Conservation (phyloP, 2,888 invertebrate genomes). For the Alcis repandata region DNA sequence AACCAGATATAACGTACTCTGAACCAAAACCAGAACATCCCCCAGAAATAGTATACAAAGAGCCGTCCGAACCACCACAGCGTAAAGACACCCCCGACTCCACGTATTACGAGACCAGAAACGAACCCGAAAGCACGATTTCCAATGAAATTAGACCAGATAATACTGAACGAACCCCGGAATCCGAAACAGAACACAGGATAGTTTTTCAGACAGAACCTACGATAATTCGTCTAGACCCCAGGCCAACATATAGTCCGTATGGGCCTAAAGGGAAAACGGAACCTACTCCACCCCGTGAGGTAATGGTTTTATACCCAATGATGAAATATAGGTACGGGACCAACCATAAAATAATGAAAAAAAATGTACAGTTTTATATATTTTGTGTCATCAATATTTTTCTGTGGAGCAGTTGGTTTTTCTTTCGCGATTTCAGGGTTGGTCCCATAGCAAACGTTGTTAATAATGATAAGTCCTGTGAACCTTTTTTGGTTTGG, state of each 20-base stretch:
- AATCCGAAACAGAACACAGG: constrained; percentile 37
- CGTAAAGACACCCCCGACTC: constrained; percentile 35
- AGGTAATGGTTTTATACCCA: constrained; percentile 43
- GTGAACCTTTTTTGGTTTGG: too few species aligned
- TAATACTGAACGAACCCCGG: constrained; percentile 27
- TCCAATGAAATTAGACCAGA: constrained; percentile 41
- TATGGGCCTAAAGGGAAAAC: constrained; percentile 46
- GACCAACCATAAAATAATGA: too few species aligned
- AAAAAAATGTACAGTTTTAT: neutral
- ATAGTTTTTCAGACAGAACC: constrained; percentile 42
- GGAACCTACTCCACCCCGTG: constrained; percentile 50
- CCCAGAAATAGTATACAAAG: constrained; percentile 43
- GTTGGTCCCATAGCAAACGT: too few species aligned
- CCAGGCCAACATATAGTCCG: constrained; percentile 54
- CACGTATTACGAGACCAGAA: constrained; percentile 44
- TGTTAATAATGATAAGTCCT: too few species aligned
- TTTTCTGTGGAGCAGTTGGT: too few species aligned
- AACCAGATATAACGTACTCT: constrained; percentile 43
- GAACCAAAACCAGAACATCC: constrained; percentile 38
- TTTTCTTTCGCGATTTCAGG: too few species aligned
- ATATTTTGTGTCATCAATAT: too few species aligned
- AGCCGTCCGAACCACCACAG: constrained; percentile 39
- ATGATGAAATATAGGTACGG: too few species aligned
- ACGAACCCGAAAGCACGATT: constrained; percentile 38
- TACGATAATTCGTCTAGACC: constrained; percentile 39